Base-by-base conservation (phyloP, 2,888 invertebrate species). In the Nomada fucata region DNA sequence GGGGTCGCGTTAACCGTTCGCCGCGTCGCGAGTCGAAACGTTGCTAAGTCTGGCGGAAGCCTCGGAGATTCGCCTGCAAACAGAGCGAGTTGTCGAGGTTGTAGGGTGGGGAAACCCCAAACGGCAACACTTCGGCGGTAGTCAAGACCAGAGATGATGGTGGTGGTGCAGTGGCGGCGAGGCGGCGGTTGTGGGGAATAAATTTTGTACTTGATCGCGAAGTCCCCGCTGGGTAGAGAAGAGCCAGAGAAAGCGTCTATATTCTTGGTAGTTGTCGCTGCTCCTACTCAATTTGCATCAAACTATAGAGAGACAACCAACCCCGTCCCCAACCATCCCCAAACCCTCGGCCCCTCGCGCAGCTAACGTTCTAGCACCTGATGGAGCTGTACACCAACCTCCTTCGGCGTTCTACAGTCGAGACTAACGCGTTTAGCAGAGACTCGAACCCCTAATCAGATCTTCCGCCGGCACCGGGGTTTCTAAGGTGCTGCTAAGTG, bases 391-490 rank as follows among this genome's bases (percentile, higher is more conserved):
- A 69, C 72, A 63, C 86, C 76, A 86, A 67, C 84, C 52, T 65
- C 86, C 86, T 65, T 70, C 79, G 76, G 63, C 83, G 81, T 85
- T 78, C 86, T 83, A 85, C 87, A 89, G 88, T 88, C 88, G 91
- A 92, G 91, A 91, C 93, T 93, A 93, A 93, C 93, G 92, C 92
- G 91, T 93, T 93, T 93, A 93, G 92, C 92, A 91, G 91, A 92
- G 93, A 93, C 92, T 93, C 91, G 92, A 93, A 91, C 90, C 92
- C 92, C 92, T 93, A 93, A 93, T 93, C 93, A 93, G 93, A 93
- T 93, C 93, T 93, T 89, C 90, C 90, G 89, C 89, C 87, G 86
- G 89, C 89, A 88, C 80, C 82, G 78, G 87, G 79, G 86, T 86
- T 86, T 83, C 89, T 88, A 89, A 91, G 91, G 90, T 89, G 91